phyloP scores from a whole-genome alignment of 2,888 invertebrate genomes.

The Villa cingulata region DNA sequence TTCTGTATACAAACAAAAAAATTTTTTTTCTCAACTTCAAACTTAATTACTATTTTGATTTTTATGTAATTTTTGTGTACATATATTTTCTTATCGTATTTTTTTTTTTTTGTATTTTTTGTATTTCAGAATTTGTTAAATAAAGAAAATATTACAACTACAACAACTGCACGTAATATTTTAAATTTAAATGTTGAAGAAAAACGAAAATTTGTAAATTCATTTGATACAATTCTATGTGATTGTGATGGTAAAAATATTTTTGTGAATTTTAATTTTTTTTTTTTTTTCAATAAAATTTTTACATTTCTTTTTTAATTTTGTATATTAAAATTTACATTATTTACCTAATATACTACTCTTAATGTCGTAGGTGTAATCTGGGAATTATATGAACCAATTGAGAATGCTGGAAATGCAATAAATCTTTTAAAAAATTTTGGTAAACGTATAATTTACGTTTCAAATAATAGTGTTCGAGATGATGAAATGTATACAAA shows the following conservation, averaged over 20 bases:
- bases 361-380: slow-evolving; percentile 34
- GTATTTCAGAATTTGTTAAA: too few species aligned
- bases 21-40: too few species aligned
- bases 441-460: slow-evolving; percentile 34
- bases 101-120: too few species aligned
- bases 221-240: slow-evolving; percentile 42
- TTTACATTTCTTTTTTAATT: too few species aligned
- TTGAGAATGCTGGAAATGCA: slow-evolving; percentile 28
- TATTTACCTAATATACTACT: background rate
- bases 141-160: too few species aligned
- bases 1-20: too few species aligned
- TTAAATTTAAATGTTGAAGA: slow-evolving; percentile 24
- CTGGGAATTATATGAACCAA: slow-evolving; percentile 25
- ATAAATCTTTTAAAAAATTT: slow-evolving; percentile 26
- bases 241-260: slow-evolving; percentile 47
- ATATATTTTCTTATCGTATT: too few species aligned
- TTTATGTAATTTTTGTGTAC: too few species aligned
- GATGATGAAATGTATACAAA: slow-evolving; percentile 20
- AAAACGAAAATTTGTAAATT: slow-evolving; percentile 32
- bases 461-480: slow-evolving; percentile 36
- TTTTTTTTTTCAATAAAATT: too few species aligned
- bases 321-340: too few species aligned
- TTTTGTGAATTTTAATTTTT: background rate
- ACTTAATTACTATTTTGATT: too few species aligned
- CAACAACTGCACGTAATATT: slow-evolving; percentile 19